phyloP scores from a whole-genome alignment of 2,888 invertebrate genomes.

The Brenthis hecate region DNA sequence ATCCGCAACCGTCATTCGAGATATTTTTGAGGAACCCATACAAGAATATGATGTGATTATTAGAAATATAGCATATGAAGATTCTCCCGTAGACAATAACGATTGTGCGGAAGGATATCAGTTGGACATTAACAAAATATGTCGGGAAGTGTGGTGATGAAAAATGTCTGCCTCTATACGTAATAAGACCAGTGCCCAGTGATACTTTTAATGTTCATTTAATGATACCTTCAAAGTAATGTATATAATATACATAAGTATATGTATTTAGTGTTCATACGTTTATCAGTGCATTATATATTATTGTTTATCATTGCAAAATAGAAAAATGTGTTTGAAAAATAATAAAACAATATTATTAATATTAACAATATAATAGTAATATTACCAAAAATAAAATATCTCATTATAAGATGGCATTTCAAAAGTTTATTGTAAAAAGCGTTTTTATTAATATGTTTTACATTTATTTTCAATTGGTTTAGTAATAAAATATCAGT shows the following conservation, averaged over 20 bases:
- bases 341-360: neutral
- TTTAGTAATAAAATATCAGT: neutral
- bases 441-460: too few species aligned
- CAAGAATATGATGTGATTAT: slow-evolving; percentile 47
- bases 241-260: too few species aligned
- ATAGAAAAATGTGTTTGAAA: neutral
- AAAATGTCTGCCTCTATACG: neutral
- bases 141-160: slow-evolving; percentile 67
- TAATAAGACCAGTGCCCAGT: neutral
- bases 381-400: too few species aligned
- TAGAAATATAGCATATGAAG: slow-evolving; percentile 50
- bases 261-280: neutral
- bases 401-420: too few species aligned
- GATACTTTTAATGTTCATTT: neutral
- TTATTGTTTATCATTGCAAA: neutral
- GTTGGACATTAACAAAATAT: slow-evolving; percentile 54
- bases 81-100: slow-evolving; percentile 52
- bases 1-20: slow-evolving; percentile 32
- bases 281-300: neutral
- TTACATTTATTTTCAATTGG: too few species aligned
- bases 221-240: too few species aligned
- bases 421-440: too few species aligned
- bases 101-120: slow-evolving; percentile 56
- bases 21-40: slow-evolving; percentile 32
- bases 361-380: neutral